phyloP scores from a whole-genome alignment of 2,797 vertebrate genomes.

The Sebastes kiyomatsui region DNA sequence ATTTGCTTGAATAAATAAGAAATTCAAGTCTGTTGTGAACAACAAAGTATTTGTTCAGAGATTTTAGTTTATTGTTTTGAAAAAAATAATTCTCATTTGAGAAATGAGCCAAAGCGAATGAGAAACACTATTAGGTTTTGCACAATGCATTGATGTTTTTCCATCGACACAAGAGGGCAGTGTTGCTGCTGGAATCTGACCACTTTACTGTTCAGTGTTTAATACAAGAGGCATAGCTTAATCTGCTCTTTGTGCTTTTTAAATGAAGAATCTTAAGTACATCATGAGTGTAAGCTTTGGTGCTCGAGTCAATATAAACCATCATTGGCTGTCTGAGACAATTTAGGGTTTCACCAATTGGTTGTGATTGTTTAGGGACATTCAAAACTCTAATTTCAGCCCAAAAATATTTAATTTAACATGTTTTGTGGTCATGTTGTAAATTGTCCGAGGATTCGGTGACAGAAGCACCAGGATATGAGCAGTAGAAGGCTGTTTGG shows the following conservation, averaged over 20 bases:
- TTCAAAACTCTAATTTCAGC: background rate
- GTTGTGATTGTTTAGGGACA: background rate
- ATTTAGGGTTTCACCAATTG: background rate
- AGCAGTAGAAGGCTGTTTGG: slow-evolving; percentile 55
- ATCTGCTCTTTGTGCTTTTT: background rate
- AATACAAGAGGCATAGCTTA: background rate
- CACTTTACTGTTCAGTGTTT: too few species aligned
- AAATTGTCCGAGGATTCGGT: slow-evolving; percentile 31
- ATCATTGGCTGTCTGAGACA: background rate
- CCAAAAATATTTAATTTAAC: background rate
- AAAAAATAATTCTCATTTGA: too few species aligned
- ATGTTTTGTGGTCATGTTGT: background rate
- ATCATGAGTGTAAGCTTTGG: background rate
- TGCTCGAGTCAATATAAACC: background rate
- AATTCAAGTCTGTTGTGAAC: too few species aligned
- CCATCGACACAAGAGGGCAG: slow-evolving; percentile 68
- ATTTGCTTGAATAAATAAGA: too few species aligned
- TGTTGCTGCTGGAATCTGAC: slow-evolving; percentile 38
- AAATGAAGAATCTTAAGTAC: background rate
- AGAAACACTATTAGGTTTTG: background rate
- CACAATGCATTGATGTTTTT: background rate
- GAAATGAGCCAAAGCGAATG: too few species aligned
- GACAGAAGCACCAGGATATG: slow-evolving; percentile 38
- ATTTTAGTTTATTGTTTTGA: too few species aligned
- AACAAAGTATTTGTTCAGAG: too few species aligned